Evolutionary conservation across 2,113 vertebrate species (phyloP), one percentile per base, ranked within the genome.

Genomic region (Ciconia boyciana): DNA sequence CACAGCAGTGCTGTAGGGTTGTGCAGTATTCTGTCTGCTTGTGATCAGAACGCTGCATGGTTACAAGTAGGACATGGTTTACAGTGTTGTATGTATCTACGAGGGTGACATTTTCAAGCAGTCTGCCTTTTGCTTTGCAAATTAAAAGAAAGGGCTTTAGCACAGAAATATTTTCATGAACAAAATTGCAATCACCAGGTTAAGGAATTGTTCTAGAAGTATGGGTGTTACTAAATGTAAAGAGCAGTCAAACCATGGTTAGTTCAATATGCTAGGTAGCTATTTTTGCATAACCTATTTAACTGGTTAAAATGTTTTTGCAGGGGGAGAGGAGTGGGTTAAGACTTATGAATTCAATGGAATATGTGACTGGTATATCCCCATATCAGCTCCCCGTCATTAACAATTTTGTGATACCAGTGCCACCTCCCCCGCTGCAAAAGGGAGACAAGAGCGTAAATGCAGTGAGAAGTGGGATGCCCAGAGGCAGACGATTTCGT

Each of bases 321-420:
- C 97, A 99, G 99, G 96, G 97, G 91, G 96, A 98, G 71, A 98
- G 96, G 83, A 96, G 97, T 9, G 61, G 78, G 21, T 34, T 96
- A n/a, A 98, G 94, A 86, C 91, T 94, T 32, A 52, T 93, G 90
- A 98, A 81, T 26, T 79, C 94, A 2, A 7, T 62, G 77, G 98
- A 98, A 28, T 86, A 94, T 66, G 83, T 96, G 46, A 69, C 60
- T 7, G 97, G 93, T 15, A 48, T 97, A 48, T 98, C 99, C 4
- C 98, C 98, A 0, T 99, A 98, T 81, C 98, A 97, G 25, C 98
- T 99, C 69, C 99, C 99, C 1, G 96, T 98, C 74, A 96, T 99
- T 89, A 98, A 97, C 83, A 98, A 94, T 83, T 98, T 96, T 2
- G 64, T 97, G 82, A 97, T 96, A 29, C 99, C 99, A 0, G 96